Evolutionary conservation across 2,113 vertebrate species (phyloP).

Genomic region (Tylochromis polylepis): DNA sequence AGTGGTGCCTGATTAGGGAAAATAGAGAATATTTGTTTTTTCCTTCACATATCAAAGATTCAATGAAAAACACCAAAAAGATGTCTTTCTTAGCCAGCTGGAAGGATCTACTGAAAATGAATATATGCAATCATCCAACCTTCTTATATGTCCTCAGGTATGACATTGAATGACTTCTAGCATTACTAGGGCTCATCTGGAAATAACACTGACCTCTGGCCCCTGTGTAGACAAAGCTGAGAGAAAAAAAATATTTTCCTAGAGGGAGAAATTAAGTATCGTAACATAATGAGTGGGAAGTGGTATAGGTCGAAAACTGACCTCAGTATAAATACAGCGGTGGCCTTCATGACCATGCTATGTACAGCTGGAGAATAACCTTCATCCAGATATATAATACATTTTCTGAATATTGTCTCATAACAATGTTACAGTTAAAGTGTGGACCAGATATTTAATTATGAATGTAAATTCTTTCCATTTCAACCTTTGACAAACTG

Average conservation of each 20-base stretch:
- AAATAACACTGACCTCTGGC: neutral
- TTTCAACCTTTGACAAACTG: neutral
- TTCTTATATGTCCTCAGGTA: neutral
- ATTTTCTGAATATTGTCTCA: neutral
- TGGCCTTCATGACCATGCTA: neutral
- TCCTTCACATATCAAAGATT: neutral
- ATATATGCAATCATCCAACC: neutral
- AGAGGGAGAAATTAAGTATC: neutral
- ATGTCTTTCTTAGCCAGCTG: neutral
- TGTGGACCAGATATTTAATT: neutral
- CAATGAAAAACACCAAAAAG: neutral
- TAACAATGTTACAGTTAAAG: neutral
- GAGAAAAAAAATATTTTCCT: neutral
- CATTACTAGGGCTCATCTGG: neutral
- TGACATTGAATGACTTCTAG: slow-evolving; percentile 3
- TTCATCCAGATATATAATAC: neutral
- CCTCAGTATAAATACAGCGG: neutral
- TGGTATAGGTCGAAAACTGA: neutral
- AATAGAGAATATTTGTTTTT: neutral
- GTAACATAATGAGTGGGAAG: neutral
- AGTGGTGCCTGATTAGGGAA: neutral
- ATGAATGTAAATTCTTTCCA: neutral
- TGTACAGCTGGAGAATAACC: neutral
- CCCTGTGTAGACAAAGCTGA: neutral
- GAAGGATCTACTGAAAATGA: neutral